Evolutionary conservation across 2,113 vertebrate genomes (phyloP), one percentile per base, ranked within the genome.

Genomic region (Aspiorhynchus laticeps): DNA sequence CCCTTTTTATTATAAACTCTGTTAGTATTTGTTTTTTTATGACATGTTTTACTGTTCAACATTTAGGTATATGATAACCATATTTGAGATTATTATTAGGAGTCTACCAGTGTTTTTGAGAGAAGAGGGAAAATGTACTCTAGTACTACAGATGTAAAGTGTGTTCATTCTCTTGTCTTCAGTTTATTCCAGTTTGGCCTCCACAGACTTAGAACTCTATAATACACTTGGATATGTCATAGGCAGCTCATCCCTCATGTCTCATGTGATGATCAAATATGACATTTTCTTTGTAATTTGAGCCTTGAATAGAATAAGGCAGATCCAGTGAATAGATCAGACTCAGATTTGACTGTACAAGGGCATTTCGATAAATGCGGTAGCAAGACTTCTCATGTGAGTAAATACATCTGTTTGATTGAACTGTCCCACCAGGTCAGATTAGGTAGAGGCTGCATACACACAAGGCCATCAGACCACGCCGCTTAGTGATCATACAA

Each of bases 221-320:
- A n/a, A 73, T 41, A n/a, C 1, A 41, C 5, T n/a, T 38, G 19
- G 19, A 36, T 21, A n/a, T 74, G 36, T 74, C 10, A 74, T 10
- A 74, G 10, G 21, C 5, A 14, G 36, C 71, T 74, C 69, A 41
- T 74, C 21, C 36, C 71, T 74, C 36, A 41, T 73, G 36, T 73
- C 69, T 73, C 36, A 74, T 41, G 71, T 41, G 71, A 74, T 74
- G 21, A 74, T 38, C 69, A 73, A 73, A 38, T 41, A 73, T 41
- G 69, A 73, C 5, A 12, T 74, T 24, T 74, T 74, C 38, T 24
- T 41, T 41, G 10, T n/a, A n/a, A 74, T 24, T 41, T 74, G 41
- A 73, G 36, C 69, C 69, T 41, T 41, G 71, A 74, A 74, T 41
- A 24, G 21, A 41, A 41, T 41, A 74, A 74, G 71, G 36, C 71